Evolutionary conservation across 2,888 invertebrate genomes (phyloP).

Genomic region (Eilema depressum): DNA sequence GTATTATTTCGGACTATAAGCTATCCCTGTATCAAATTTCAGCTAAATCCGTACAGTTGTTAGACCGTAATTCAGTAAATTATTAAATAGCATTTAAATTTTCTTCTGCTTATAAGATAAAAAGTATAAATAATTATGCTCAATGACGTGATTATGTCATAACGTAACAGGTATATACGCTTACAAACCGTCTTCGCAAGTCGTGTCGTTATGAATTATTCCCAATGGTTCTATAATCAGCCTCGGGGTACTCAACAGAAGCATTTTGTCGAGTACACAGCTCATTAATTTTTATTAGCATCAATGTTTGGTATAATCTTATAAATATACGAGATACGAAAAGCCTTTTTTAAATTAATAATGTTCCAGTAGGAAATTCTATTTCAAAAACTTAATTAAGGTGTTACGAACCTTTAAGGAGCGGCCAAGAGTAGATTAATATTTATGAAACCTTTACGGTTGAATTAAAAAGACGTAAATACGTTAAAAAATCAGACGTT

Average conservation of each 20-base stretch:
- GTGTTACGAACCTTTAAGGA: constrained; percentile 13
- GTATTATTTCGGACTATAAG: too few relatives aligned
- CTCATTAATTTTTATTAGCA: constrained; percentile 32
- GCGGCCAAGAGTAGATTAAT: constrained; percentile 2
- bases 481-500: not conserved
- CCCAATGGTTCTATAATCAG: constrained; percentile 35
- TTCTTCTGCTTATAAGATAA: too few relatives aligned
- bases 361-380: constrained; percentile 18
- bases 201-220: constrained; percentile 35
- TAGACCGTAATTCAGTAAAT: too few relatives aligned
- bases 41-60: too few relatives aligned
- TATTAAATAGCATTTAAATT: too few relatives aligned
- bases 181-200: constrained; percentile 15
- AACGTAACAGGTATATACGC: not conserved
- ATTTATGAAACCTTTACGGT: not conserved
- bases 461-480: not conserved
- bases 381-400: constrained; percentile 8
- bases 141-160: constrained; percentile 4
- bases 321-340: constrained; percentile 19
- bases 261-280: constrained; percentile 17
- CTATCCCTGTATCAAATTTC: too few relatives aligned
- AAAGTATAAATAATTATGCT: constrained; percentile 27
- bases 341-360: constrained; percentile 14
- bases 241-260: constrained; percentile 19
- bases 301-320: constrained; percentile 19